Conservation (phyloP, 2,113 vertebrate genomes). For the Chascanopsetta lugubris region DNA sequence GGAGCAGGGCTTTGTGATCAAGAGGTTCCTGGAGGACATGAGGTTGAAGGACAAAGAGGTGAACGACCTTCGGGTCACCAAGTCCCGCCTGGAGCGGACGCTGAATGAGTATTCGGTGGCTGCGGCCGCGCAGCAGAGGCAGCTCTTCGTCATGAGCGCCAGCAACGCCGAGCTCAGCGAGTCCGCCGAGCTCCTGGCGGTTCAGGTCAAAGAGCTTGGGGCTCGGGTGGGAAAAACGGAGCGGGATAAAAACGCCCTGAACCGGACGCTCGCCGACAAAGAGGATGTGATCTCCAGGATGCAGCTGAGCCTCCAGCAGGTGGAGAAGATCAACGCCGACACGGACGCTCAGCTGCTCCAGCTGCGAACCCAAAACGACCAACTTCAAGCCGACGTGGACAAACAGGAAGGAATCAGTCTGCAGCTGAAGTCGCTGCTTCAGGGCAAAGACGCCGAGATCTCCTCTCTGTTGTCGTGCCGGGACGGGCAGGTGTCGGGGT, state of each 20-base stretch:
- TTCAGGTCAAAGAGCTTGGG: conserved; percentile 73
- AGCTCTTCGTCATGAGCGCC: conserved; percentile 80
- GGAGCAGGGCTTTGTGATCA: conserved; percentile 79
- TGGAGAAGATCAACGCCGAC: conserved; percentile 70
- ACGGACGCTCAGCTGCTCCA: conserved; percentile 77
- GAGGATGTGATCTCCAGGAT: conserved; percentile 61
- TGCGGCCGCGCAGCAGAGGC: conserved; percentile 75
- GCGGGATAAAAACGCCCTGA: conserved; percentile 75
- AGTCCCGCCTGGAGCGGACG: conserved; percentile 73
- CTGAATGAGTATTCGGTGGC: conserved; percentile 78
- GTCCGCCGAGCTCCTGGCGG: conserved; percentile 69
- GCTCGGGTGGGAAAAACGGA: conserved; percentile 71
- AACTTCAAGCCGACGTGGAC: conserved; percentile 76
- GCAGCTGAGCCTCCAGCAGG: conserved; percentile 73
- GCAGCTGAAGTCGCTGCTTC: conserved; percentile 85
- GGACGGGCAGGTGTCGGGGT: conserved; percentile 85
- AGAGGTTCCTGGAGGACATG: conserved; percentile 78
- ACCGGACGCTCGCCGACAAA: conserved; percentile 69
- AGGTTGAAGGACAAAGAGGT: conserved; percentile 74
- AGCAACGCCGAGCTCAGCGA: conserved; percentile 75
- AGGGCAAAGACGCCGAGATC: conserved; percentile 87
- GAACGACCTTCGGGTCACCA: conserved; percentile 76
- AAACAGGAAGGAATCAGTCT: conserved; percentile 83
- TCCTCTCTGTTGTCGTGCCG: conserved; percentile 84
- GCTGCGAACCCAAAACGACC: conserved; percentile 74